Evolutionary conservation across 2,113 vertebrate species (phyloP), one percentile per base, ranked within the genome.

Genomic region (Cacatua alba): DNA sequence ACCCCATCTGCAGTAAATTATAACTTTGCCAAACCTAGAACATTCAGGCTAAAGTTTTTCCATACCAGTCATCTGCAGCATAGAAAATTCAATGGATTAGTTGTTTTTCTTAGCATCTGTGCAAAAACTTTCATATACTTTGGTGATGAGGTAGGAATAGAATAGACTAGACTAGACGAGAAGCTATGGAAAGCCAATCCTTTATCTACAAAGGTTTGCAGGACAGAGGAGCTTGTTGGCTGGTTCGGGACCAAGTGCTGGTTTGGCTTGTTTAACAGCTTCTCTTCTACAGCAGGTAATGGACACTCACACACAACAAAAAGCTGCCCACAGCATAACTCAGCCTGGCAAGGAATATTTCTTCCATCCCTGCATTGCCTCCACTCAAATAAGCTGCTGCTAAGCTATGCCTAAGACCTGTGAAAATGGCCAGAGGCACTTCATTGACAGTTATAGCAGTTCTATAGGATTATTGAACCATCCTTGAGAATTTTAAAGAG

Each of bases 391-490:
- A 71, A 82, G 51, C 26, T 68, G 31, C 78, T 86, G 59, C n/a
- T 83, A 79, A 92, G 24, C 39, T 90, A 64, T 65, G 18, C 23
- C 63, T 86, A 77, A 88, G 84, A 64, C 25, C 26, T 72, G 48
- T 57, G 57, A 74, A 94, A 92, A 80, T 77, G 43, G 48, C 81
- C 67, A 88, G 82, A 87, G 94, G 79, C 91, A 37, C 13, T 87
- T 85, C 44, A 95, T 77, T 76, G 93, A 81, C 68, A 82, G 39
- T 70, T 70, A 59, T 48, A 95, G 35, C 16, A 53, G 71, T 64
- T 87, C 69, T 59, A 69, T 85, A 63, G 71, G 79, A 74, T 86
- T 93, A 94, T 88, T 93, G 93, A 96, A 52, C 85, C 25, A 43
- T 51, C 82, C 59, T 80, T 8, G 2, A 51, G 53, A 92, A 94